Conservation (phyloP, 1,140 invertebrate species). For the Zaprionus nigranus region DNA sequence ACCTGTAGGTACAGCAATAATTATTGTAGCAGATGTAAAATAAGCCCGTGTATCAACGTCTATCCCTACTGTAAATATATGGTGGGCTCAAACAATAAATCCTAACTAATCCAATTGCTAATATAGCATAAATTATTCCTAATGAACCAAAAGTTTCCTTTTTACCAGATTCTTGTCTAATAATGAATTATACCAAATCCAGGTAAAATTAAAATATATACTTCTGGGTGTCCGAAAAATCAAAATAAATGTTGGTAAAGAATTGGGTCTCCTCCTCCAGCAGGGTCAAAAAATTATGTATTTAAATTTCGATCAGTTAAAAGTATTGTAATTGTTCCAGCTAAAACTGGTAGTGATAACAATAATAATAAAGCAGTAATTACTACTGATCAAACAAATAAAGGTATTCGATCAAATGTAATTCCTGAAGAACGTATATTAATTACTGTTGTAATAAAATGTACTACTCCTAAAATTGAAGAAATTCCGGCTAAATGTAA, state of each 20-base stretch:
- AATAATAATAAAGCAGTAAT: slow-evolving; percentile 87
- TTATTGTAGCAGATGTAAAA: slow-evolving; percentile 90
- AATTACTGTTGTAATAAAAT: slow-evolving; percentile 88
- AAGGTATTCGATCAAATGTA: slow-evolving; percentile 85
- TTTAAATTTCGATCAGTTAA: no score
- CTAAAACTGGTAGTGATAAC: no score
- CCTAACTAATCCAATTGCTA: slow-evolving; percentile 88
- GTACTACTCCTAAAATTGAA: slow-evolving; percentile 88
- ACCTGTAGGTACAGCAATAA: slow-evolving; percentile 89
- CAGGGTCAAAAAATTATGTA: no score
- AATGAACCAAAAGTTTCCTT: slow-evolving; percentile 86
- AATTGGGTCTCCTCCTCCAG: no score
- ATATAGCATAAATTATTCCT: slow-evolving; percentile 88
- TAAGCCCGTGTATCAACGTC: slow-evolving; percentile 90
- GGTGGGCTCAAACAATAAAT: slow-evolving; percentile 89
- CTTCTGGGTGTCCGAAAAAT: slow-evolving; percentile 92
- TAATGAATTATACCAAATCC: slow-evolving; percentile 89
- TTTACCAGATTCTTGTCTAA: slow-evolving; percentile 87
- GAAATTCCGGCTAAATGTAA: slow-evolving; percentile 88
- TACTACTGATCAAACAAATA: slow-evolving; percentile 88
- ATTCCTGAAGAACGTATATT: slow-evolving; percentile 86
- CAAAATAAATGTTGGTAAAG: no score
- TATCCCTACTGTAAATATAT: slow-evolving; percentile 90
- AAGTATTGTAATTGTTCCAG: no score
- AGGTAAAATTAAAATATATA: slow-evolving; percentile 90